phyloP scores from a whole-genome alignment of 2,888 invertebrate genomes.

The Autographa gamma region DNA sequence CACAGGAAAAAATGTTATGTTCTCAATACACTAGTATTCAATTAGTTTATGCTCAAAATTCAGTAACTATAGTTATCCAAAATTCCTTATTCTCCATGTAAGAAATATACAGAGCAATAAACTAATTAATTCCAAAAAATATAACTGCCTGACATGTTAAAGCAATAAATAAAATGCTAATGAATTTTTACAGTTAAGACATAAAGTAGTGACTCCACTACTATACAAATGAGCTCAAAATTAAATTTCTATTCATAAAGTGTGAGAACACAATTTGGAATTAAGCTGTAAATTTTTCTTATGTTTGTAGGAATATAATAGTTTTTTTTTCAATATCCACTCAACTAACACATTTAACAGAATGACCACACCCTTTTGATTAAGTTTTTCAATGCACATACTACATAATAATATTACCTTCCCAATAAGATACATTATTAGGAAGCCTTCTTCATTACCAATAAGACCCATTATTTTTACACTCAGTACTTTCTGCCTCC shows the following conservation, averaged over 20 bases:
- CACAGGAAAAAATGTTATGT: constrained; percentile 1
- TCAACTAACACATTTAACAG: no score
- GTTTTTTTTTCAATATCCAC: no score
- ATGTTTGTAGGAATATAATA: no score
- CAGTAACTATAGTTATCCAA: background rate
- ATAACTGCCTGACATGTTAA: background rate
- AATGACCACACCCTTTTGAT: no score
- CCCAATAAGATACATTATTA: no score
- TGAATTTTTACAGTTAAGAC: background rate
- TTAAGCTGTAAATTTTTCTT: no score
- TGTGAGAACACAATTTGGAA: no score
- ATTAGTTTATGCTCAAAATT: background rate
- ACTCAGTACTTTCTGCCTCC: no score
- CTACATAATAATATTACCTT: no score
- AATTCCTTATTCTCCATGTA: background rate
- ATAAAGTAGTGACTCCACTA: background rate
- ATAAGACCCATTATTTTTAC: no score
- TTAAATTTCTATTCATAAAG: background rate
- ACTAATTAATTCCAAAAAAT: background rate
- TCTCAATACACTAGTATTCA: background rate
- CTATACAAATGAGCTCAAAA: background rate
- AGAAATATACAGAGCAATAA: background rate
- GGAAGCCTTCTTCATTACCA: no score
- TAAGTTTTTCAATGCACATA: no score
- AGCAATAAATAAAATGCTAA: constrained; percentile 2